These are phyloP conservation scores for Pipistrellus nathusii DNA, from an alignment of 2,797 vertebrate genomes.

Conservation along the genomic window DNA sequence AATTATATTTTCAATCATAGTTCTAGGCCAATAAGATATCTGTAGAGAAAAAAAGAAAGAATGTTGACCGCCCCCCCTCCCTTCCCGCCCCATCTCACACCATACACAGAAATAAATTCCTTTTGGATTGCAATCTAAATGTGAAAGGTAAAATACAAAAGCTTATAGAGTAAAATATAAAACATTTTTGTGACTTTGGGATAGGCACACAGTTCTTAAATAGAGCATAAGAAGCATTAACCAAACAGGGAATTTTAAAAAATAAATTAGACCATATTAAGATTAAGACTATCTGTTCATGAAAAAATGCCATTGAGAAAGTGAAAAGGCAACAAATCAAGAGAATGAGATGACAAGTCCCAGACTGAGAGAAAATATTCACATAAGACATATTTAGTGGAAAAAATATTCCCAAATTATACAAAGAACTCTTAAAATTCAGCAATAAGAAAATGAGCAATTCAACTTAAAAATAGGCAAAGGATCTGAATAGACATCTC, in stretches of 20 bases:
- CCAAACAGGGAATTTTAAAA: not conserved
- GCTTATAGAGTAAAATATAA: not conserved
- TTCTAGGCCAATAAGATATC: not conserved
- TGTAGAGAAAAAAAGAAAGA: not conserved
- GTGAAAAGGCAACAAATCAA: not conserved
- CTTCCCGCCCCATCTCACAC: not conserved
- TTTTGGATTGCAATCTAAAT: conserved; percentile 7
- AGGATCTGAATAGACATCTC: not conserved
- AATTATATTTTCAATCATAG: not conserved
- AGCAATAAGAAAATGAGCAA: not conserved
- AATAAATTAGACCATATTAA: not conserved
- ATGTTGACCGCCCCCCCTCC: not conserved
- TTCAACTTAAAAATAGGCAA: not conserved
- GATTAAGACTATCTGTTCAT: not conserved
- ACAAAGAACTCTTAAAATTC: conserved; percentile 4
- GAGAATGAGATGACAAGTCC: not conserved
- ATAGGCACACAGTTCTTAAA: not conserved
- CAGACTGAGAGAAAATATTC: not conserved
- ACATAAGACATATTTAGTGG: not conserved
- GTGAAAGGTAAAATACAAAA: conserved; percentile 15
- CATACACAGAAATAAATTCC: not conserved
- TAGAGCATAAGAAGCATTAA: not conserved
- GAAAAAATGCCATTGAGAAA: not conserved
- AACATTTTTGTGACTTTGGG: not conserved
- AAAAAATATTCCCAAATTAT: conserved; percentile 10